A percentile compares a stretch with the other conserved stretches of the same genome.
Conservation (phyloP, 2,888 invertebrate genomes). For the Agonopterix subpropinquella region DNA sequence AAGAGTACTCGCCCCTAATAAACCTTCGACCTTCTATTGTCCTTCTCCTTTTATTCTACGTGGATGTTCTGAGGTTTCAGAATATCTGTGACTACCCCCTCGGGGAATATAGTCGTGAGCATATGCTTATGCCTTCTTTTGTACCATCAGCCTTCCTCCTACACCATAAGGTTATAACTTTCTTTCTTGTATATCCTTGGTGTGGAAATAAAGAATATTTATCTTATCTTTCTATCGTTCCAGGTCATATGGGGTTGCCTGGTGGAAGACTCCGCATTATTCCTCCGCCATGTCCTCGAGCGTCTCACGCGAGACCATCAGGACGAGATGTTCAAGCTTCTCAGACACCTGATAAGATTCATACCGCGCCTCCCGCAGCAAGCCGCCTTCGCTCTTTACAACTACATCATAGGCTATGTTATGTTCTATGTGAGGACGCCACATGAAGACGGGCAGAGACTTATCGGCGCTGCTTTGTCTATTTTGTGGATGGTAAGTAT, state of each 20-base stretch:
- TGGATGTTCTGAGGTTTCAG: no score
- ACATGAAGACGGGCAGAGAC: conserved; percentile 95
- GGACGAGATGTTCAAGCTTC: conserved; percentile 94
- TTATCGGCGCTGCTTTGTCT: conserved; percentile 95
- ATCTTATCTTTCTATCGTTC: conserved; percentile 1
- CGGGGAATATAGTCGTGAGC: no score
- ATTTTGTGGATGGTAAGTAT: conserved; percentile 93
- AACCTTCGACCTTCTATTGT: no score
- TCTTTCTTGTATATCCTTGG: no score
- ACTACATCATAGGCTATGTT: conserved; percentile 99
- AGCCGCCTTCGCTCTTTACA: conserved; percentile 98
- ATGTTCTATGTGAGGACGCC: conserved; percentile 99
- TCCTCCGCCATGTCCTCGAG: conserved; percentile 96
- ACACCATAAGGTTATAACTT: no score
- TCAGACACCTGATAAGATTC: conserved; percentile 94
- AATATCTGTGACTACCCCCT: no score
- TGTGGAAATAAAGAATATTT: no score
- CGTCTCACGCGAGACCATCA: conserved; percentile 94
- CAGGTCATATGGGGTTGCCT: conserved; percentile 98
- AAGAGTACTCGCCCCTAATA: no score
- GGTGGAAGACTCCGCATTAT: conserved; percentile 97
- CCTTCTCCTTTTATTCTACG: no score
- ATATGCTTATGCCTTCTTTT: no score
- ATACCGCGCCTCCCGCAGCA: conserved; percentile 96
- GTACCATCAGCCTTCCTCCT: no score